Percentiles rank a stretch among this genome's conserved stretches.
These are phyloP conservation scores for Fundulus diaphanus DNA, from an alignment of 2,797 vertebrate species.

Conservation along the genomic window DNA sequence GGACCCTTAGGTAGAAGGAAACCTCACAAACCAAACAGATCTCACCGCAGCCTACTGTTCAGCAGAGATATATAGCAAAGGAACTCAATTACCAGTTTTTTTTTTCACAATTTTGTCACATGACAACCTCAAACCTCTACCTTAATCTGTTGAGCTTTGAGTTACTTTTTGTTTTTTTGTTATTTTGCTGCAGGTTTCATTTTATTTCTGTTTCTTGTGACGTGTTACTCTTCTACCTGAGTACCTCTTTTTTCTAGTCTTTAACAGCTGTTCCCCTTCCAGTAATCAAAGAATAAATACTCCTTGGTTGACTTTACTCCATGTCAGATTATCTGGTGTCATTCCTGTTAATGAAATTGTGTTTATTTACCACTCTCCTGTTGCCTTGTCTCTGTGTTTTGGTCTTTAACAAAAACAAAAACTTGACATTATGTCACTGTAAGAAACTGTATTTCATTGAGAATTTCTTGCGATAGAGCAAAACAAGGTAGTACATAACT, in stretches of 20 bases:
- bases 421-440: background rate
- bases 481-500: background rate
- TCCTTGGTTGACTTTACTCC: background rate
- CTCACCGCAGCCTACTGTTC: background rate
- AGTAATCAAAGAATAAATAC: background rate
- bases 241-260: background rate
- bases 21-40: background rate
- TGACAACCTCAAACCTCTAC: background rate
- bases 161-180: background rate
- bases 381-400: background rate
- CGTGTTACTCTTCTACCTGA: background rate
- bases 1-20: background rate
- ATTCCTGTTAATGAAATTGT: background rate
- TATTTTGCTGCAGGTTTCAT: background rate
- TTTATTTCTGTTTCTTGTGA: background rate
- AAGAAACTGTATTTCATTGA: background rate
- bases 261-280: constrained; percentile 1
- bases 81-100: background rate
- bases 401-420: background rate
- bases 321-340: background rate
- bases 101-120: background rate
- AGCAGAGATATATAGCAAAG: background rate
- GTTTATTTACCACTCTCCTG: background rate
- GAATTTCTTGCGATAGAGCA: background rate
- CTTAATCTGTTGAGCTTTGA: background rate